A percentile compares a stretch with the other conserved stretches of the same genome.
These are phyloP conservation scores for Ambastaia sidthimunki DNA, from an alignment of 2,797 vertebrate genomes.

Conservation along the genomic window DNA sequence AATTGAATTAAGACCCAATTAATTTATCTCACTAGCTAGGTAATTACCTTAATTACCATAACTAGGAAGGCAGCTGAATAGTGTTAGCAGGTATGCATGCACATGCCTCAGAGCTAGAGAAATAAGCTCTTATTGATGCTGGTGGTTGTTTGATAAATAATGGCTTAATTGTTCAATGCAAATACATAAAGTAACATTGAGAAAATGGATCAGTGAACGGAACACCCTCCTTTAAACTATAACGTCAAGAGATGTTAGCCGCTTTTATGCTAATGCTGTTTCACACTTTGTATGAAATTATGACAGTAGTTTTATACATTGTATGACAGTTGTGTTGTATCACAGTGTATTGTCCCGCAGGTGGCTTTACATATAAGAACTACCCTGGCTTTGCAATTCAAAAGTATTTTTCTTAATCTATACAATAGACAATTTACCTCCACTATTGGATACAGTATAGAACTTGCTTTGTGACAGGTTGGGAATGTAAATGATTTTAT, in stretches of 20 bases:
- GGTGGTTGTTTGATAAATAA: neutral
- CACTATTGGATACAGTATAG: slow-evolving; percentile 10
- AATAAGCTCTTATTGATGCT: neutral
- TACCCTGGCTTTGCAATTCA: no score
- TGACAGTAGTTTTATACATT: no score
- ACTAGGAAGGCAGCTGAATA: slow-evolving; percentile 8
- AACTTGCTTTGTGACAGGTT: neutral
- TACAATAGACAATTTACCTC: slow-evolving; percentile 1
- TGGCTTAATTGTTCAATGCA: slow-evolving; percentile 9
- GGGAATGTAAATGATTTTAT: slow-evolving; percentile 14
- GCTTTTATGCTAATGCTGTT: neutral
- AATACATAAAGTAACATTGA: neutral
- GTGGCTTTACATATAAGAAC: no score
- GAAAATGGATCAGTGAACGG: neutral
- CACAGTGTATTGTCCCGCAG: no score
- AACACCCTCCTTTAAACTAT: neutral
- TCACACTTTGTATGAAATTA: no score
- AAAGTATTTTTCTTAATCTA: no score
- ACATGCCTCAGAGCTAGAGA: neutral
- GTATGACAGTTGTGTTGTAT: no score
- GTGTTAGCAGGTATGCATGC: slow-evolving; percentile 17
- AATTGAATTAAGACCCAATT: slow-evolving; percentile 12
- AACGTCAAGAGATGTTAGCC: no score
- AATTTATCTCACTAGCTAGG: neutral
- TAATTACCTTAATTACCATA: slow-evolving; percentile 13